Conservation (phyloP, 1,140 invertebrate species). For the Solen grandis region DNA sequence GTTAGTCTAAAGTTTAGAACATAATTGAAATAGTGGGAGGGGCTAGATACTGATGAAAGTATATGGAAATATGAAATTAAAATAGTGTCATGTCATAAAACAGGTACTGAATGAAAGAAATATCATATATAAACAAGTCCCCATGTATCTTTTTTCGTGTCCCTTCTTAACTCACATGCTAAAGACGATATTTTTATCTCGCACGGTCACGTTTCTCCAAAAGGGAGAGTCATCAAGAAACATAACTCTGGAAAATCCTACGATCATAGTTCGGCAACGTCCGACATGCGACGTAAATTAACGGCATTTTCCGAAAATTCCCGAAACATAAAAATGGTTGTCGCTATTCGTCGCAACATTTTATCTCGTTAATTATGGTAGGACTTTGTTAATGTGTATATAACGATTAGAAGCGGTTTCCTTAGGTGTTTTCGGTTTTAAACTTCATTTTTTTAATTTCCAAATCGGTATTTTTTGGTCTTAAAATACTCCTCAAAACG, state of each 20-base stretch:
- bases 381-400: constrained; percentile 6
- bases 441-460: constrained; percentile 8
- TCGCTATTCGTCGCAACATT: constrained; percentile 26
- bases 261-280: constrained; percentile 21
- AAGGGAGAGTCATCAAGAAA: constrained; percentile 25
- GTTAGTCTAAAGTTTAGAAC: no score
- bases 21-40: constrained; percentile 21
- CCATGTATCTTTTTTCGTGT: constrained; percentile 18
- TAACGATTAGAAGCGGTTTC: constrained; percentile 17
- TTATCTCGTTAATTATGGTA: constrained; percentile 18
- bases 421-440: constrained; percentile 17
- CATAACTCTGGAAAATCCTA: constrained; percentile 20
- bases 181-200: constrained; percentile 1
- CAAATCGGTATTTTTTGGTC: constrained; percentile 20
- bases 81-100: constrained; percentile 20
- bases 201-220: constrained; percentile 26
- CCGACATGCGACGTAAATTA: constrained; percentile 22
- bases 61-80: constrained; percentile 17
- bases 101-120: constrained; percentile 14
- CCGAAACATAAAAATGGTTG: constrained; percentile 21
- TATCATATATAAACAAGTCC: constrained; percentile 27
- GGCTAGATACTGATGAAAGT: constrained; percentile 15
- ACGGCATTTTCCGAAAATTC: constrained; percentile 5
- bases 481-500: constrained; percentile 22
- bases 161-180: constrained; percentile 14